These are phyloP conservation scores for Capitella teleta DNA, from an alignment of 1,140 invertebrate genomes.

Conservation along the genomic window DNA sequence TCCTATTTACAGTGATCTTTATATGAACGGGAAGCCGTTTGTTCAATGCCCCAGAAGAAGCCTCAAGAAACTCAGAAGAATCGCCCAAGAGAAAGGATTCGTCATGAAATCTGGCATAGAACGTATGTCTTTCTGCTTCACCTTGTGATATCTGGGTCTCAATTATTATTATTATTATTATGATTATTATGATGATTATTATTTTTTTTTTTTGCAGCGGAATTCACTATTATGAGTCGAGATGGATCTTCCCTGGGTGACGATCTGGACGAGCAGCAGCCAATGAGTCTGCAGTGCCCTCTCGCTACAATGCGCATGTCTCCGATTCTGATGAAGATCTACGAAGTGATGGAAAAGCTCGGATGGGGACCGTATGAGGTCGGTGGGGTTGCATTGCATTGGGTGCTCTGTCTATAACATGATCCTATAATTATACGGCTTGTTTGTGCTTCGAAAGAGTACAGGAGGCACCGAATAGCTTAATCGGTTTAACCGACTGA, in stretches of 20 bases:
- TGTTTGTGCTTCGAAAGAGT: too few species aligned
- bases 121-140: constrained; percentile 8
- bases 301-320: constrained; percentile 11
- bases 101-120: constrained; percentile 13
- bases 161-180: not conserved
- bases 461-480: too few species aligned
- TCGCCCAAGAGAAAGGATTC: constrained; percentile 5
- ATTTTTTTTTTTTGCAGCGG: constrained; percentile 6
- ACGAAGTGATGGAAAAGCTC: constrained; percentile 10
- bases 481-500: too few species aligned
- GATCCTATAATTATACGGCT: too few species aligned
- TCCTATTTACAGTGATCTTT: constrained; percentile 8
- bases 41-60: constrained; percentile 8
- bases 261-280: constrained; percentile 9
- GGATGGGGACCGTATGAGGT: constrained; percentile 14
- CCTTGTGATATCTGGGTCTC: not conserved
- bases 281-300: constrained; percentile 12
- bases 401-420: too few species aligned
- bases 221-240: constrained; percentile 8
- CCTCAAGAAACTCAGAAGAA: constrained; percentile 3
- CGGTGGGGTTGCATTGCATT: not conserved
- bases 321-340: constrained; percentile 6
- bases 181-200: not conserved
- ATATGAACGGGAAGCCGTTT: constrained; percentile 9
- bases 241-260: constrained; percentile 12